Evolutionary conservation across 2,888 invertebrate genomes (phyloP), one percentile per base, ranked within the genome.

Genomic region (Apoda limacodes): DNA sequence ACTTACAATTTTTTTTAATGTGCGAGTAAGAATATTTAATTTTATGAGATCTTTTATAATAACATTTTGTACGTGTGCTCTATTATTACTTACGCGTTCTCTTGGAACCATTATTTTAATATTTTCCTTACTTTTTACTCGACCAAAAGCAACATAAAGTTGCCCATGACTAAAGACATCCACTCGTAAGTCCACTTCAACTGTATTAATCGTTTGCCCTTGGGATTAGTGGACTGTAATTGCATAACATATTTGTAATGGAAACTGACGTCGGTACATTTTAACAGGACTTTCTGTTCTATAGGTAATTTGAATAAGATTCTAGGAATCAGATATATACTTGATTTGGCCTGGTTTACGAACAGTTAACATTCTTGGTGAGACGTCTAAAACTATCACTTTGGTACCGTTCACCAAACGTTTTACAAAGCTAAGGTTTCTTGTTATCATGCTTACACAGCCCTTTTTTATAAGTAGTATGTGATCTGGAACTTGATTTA

Each of bases 221-320:
- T 33, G 37, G 15, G 30, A 28, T 28, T 39, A 35, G 15, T 39
- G 39, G 19, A 36, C 30, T 1, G 39, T 36, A 35, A 39, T 39
- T 2, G 36, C 36, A 25, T 39, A 39, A 23, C 30, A 24, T 22
- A 26, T 23, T 22, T 32, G 34, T 11, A 39, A 29, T 2, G 36
- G 36, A 14, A 39, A 39, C 13, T 39, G 39, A 9, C 29, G 26
- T 20, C 39, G 28, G 13, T 13, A 11, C 39, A 39, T 33, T 9
- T 33, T 26, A 3, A 35, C 14, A 2, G 35, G 34, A 14, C 35
- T 38, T 13, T 30, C 25, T 15, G 32, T 12, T 35, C 38, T 9
- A 37, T 32, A 9, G 31, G 30, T 9, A 29, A 11, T 22, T 34
- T 37, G 15, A 34, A 37, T 4, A 29, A 13, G 7, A 35, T 39